A percentile compares a stretch with the other conserved stretches of the same genome.
Conservation (phyloP, 2,888 invertebrate species). For the Tortrix viridana region DNA sequence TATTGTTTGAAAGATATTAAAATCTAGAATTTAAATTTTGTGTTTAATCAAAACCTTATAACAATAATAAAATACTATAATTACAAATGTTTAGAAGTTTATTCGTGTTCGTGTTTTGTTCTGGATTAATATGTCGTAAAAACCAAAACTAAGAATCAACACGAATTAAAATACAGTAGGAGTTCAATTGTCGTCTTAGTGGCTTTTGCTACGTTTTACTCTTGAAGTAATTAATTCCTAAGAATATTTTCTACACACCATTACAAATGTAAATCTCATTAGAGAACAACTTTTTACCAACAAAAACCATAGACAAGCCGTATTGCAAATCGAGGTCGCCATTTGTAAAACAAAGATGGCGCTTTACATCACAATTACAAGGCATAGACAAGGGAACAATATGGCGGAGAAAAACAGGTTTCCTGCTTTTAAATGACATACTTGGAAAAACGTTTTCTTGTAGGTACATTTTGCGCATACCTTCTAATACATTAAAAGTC, state of each 20-base stretch:
- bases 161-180: no score
- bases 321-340: conserved; percentile 67
- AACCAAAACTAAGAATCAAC: no score
- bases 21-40: no score
- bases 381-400: conserved; percentile 74
- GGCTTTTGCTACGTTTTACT: no score
- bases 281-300: conserved; percentile 30
- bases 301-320: conserved; percentile 37
- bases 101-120: no score
- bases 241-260: conserved; percentile 15
- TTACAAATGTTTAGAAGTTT: no score
- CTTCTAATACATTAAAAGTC: conserved; percentile 6
- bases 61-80: no score
- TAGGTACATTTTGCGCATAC: conserved; percentile 12
- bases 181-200: no score
- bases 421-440: conserved; percentile 64
- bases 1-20: no score
- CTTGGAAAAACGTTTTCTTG: conserved; percentile 43
- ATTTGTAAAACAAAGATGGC: conserved; percentile 78
- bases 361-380: conserved; percentile 77
- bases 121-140: no score
- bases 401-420: conserved; percentile 76
- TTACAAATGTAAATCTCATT: conserved; percentile 18
- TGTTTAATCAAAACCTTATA: no score
- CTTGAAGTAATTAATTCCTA: background rate